phyloP scores from a whole-genome alignment of 1,140 invertebrate genomes.

The Centruroides vittatus region DNA sequence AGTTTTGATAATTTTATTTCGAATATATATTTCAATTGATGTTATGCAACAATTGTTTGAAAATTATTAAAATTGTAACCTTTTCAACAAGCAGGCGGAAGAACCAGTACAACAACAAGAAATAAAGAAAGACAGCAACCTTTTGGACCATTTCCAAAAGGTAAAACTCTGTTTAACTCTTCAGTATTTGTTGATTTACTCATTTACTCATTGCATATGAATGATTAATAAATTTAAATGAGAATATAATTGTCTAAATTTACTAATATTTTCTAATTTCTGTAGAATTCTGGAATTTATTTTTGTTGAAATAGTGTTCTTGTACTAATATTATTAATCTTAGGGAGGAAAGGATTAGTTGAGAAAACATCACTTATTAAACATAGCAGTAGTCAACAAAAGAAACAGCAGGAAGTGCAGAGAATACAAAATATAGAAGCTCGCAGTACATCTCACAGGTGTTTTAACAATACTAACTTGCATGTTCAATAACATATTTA shows the following conservation, averaged over 20 bases:
- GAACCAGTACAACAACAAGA: conserved; percentile 16
- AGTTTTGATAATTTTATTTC: no score
- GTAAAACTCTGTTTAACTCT: conserved; percentile 20
- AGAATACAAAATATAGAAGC: conserved; percentile 14
- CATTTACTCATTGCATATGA: not conserved
- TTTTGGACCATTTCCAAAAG: conserved; percentile 47
- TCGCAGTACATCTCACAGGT: conserved; percentile 15
- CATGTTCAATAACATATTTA: not conserved
- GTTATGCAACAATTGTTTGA: no score
- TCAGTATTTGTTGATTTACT: not conserved
- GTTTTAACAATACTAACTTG: not conserved
- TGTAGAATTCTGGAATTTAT: no score
- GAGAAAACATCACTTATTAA: conserved; percentile 82
- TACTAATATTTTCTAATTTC: no score
- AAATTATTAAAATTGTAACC: not conserved
- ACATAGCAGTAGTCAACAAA: conserved; percentile 39
- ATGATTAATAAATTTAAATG: no score
- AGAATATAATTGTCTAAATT: no score
- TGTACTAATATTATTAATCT: no score
- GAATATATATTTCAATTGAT: no score
- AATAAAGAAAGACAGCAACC: conserved; percentile 43
- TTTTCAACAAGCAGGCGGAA: conserved; percentile 9
- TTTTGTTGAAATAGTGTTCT: no score
- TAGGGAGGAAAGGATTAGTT: conserved; percentile 61
- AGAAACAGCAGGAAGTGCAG: conserved; percentile 11